Evolutionary conservation across 2,888 invertebrate species (phyloP).

Genomic region (Spilarctia lutea): DNA sequence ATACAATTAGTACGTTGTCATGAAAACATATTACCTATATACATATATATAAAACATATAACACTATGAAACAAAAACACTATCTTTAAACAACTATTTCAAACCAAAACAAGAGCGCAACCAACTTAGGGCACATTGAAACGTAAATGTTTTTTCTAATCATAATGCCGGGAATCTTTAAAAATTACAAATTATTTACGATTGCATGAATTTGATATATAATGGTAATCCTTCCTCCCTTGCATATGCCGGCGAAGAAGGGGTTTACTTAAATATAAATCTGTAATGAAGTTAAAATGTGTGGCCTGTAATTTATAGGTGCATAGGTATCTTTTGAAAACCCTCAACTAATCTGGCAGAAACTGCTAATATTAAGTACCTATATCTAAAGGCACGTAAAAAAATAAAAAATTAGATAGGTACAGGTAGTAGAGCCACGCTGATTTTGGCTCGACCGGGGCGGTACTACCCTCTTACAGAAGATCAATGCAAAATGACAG

Average conservation of each 20-base stretch:
- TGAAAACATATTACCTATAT: neutral
- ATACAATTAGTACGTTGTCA: neutral
- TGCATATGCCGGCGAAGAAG: too few relatives aligned
- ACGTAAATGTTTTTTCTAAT: neutral
- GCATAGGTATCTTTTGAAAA: neutral
- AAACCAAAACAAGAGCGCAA: neutral
- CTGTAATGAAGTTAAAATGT: neutral
- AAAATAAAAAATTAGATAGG: too few relatives aligned
- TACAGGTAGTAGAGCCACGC: neutral
- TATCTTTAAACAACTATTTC: neutral
- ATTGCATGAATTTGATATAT: too few relatives aligned
- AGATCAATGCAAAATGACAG: too few relatives aligned
- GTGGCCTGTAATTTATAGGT: neutral
- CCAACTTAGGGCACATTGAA: neutral
- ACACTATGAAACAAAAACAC: neutral
- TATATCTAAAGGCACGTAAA: neutral
- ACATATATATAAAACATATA: too few relatives aligned
- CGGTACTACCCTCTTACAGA: too few relatives aligned
- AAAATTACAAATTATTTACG: too few relatives aligned
- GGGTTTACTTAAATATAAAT: neutral
- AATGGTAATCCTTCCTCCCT: neutral
- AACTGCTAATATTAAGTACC: neutral
- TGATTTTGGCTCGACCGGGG: too few relatives aligned
- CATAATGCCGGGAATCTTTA: neutral
- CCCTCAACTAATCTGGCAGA: neutral